phyloP scores from a whole-genome alignment of 2,113 vertebrate species.

The Lathamus discolor region DNA sequence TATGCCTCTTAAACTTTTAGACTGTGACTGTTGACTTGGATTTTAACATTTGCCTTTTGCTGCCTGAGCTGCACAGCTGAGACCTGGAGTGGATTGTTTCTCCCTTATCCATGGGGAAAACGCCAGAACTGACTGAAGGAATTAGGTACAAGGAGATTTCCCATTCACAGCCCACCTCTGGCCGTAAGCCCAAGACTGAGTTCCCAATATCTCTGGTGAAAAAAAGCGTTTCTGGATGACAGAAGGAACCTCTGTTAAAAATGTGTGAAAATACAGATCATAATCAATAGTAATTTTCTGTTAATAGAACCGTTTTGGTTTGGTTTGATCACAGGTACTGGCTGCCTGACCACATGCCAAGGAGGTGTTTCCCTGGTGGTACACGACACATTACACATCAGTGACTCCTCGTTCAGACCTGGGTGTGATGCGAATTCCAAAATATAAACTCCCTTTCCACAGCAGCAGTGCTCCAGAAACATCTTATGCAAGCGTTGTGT shows the following conservation, averaged over 20 bases:
- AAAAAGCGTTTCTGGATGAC: neutral
- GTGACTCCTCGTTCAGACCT: neutral
- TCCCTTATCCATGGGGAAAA: neutral
- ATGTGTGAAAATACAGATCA: neutral
- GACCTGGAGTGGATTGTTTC: neutral
- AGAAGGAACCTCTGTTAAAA: neutral
- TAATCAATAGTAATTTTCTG: neutral
- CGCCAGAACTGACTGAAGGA: neutral
- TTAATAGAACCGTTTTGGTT: neutral
- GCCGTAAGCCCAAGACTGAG: neutral
- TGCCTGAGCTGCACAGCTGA: neutral
- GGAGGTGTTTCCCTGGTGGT: rapidly evolving
- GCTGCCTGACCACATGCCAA: neutral
- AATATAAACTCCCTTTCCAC: neutral
- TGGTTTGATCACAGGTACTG: rapidly evolving
- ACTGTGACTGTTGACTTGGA: neutral
- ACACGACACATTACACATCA: rapidly evolving
- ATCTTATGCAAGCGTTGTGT: neutral
- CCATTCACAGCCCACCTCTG: neutral
- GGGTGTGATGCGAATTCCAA: neutral
- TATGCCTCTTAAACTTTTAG: neutral
- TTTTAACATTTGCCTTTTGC: neutral
- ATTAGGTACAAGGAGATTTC: neutral
- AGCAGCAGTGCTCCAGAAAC: neutral
- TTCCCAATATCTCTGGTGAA: neutral